Evolutionary conservation across 2,113 vertebrate species (phyloP), one percentile per base, ranked within the genome.

Genomic region (Gorsachius goisagi): DNA sequence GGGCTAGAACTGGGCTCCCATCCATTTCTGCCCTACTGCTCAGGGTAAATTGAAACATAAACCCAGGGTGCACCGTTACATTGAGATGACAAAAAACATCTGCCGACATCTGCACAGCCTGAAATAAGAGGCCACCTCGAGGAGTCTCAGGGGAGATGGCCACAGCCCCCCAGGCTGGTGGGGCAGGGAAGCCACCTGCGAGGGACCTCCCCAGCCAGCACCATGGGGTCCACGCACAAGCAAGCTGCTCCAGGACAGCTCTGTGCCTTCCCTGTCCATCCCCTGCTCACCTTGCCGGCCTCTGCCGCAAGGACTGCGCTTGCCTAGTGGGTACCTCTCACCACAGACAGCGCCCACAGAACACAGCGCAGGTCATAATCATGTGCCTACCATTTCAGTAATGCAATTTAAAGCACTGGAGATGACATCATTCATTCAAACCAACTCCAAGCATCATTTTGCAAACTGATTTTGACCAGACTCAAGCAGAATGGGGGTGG

Each of bases 191-290:
- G 27, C n/a, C 15, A 17, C 78, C 20, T 44, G 26, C 62, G 39
- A 58, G 63, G 53, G 33, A 33, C 16, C 9, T 53, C 50, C 45
- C 11, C 32, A 84, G 88, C 21, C 37, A 18, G 39, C 8, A 74
- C 59, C 35, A 56, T 0, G 4, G 17, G 15, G 17, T 5, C 19
- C 5, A 8, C 1, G 6, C 33, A 30, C 21, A 18, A 9, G 10
- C 3, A 4, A 66, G 62, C 23, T 44, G 52, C 67, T 53, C 49
- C 68, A 41, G 63, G 44, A 63, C 23, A 68, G 0, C 24, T 58
- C 52, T 91, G 52, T 27, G 39, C 53, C 37, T 74, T 49, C 27
- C n/a, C 49, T 37, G 55, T 37, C 49, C 41, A 45, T 6, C 27
- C 26, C 10, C 15, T 47, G 12, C 39, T 58, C 12, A 0, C 52